Conservation (phyloP, 2,113 vertebrate genomes). For the Scartelaos histophorus region DNA sequence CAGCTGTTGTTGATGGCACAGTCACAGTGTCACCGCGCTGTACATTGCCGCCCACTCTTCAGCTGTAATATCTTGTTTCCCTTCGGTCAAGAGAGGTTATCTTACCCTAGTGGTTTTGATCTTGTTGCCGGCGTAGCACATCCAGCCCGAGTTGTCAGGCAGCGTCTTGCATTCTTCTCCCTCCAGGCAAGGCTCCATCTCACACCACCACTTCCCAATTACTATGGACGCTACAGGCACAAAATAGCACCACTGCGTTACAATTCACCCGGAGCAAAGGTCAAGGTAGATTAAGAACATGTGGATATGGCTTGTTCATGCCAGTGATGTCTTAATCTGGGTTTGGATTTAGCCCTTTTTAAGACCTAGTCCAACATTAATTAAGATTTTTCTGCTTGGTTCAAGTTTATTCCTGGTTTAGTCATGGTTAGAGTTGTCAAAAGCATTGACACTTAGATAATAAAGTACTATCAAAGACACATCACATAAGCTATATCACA, state of each 20-base stretch:
- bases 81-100: constrained; percentile 53
- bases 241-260: constrained; percentile 49
- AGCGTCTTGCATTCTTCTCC: constrained; percentile 85
- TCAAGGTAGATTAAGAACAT: constrained; percentile 23
- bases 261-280: constrained; percentile 15
- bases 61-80: constrained; percentile 25
- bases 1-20: constrained; percentile 23
- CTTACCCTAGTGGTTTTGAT: constrained; percentile 85
- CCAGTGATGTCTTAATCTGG: neutral
- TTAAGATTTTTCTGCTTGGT: no score
- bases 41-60: constrained; percentile 27
- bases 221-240: constrained; percentile 81
- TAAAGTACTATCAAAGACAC: no score
- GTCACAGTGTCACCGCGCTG: constrained; percentile 1
- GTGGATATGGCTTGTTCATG: neutral
- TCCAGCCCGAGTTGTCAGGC: constrained; percentile 86
- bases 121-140: constrained; percentile 83
- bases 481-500: no score
- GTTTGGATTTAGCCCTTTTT: neutral
- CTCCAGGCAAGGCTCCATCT: constrained; percentile 86
- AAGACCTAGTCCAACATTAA: no score
- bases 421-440: no score
- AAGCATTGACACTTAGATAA: no score
- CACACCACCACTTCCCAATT: constrained; percentile 86
- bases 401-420: no score